Evolutionary conservation across 2,797 vertebrate species (phyloP), one percentile per base, ranked within the genome.

Genomic region (Triplophysa yarkandensis): DNA sequence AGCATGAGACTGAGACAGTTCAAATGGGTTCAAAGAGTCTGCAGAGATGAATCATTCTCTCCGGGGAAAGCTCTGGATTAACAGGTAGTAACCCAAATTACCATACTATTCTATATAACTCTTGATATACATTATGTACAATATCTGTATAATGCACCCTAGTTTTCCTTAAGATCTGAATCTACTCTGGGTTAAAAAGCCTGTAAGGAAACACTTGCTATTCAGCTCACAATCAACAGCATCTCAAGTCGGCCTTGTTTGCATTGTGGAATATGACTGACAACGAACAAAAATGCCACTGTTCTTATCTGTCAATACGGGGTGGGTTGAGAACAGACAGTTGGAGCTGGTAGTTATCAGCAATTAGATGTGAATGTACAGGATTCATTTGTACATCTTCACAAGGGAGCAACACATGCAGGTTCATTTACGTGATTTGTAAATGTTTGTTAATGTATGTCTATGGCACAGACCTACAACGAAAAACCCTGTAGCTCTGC

Each of bases 191-290:
- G n/a, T n/a, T 25, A 30, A 69, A 66, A 36, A 48, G 74, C 57
- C 28, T 13, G 4, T 54, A 5, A 48, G 21, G 2, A 55, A 32
- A 36, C 3, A 4, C n/a, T 77, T 73, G 44, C 7, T 74, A 81
- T 82, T 83, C 71, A 21, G 14, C 72, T 77, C 68, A 72, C 46
- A 52, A 74, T 58, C 44, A 32, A 50, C 17, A 21, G 28, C 23
- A 46, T 43, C 63, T n/a, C 41, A 16, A 43, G 30, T 44, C 46
- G 68, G 71, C 14, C 61, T 82, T 67, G 50, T 75, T 71, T 80
- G 68, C 44, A 74, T 21, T 48, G 44, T 27, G 13, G 50, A 68
- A 75, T 76, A 72, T 80, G 36, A 81, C 48, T 77, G 30, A 71
- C 55, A 65, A 23, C 39, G 67, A 69, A 80, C 61, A 76, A 25